Evolutionary conservation across 2,797 vertebrate species (phyloP), one percentile per base, ranked within the genome.

Genomic region (Erethizon dorsatum): DNA sequence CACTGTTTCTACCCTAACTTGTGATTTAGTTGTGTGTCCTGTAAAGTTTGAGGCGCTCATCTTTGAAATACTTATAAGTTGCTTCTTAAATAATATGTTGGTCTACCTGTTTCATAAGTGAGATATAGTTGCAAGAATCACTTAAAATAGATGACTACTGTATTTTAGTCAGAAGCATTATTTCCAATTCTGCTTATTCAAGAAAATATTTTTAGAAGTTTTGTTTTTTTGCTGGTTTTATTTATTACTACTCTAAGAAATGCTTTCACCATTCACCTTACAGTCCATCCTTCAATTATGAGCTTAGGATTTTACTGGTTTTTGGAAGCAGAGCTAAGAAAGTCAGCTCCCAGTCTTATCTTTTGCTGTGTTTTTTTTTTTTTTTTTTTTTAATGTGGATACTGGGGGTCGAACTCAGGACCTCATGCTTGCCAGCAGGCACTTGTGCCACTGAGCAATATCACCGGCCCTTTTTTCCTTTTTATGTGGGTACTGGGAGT

Each of bases 241-340:
- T 63, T 75, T 82, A 69, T 85, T 82, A 41, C 0, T 65, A 13
- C 26, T 78, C 26, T 86, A 12, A 61, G 45, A 87, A 95, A 75
- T 90, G 47, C 57, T 41, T 92, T 95, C 20, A 83, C 11, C 17
- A 28, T 82, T 92, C 33, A 90, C 6, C 17, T 50, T 96, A 77
- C 2, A 95, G 54, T 37, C 37, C n/a, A 26, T 78, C 14, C 14
- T 83, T 96, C n/a, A 75, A 3, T 87, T 87, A 18, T 73, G n/a
- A 47, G n/a, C 24, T 67, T 86, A 92, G 84, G 89, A 61, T 94
- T 89, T 96, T 91, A 83, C 59, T 91, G 83, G 82, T 93, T 71
- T 31, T 96, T 93, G 15, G 47, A 90, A 89, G 67, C 52, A 94
- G 73, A 92, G 26, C 10, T 93, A 84, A 80, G 67, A 78, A 83